phyloP scores from a whole-genome alignment of 1,140 invertebrate genomes.

The Drosophila saltans region DNA sequence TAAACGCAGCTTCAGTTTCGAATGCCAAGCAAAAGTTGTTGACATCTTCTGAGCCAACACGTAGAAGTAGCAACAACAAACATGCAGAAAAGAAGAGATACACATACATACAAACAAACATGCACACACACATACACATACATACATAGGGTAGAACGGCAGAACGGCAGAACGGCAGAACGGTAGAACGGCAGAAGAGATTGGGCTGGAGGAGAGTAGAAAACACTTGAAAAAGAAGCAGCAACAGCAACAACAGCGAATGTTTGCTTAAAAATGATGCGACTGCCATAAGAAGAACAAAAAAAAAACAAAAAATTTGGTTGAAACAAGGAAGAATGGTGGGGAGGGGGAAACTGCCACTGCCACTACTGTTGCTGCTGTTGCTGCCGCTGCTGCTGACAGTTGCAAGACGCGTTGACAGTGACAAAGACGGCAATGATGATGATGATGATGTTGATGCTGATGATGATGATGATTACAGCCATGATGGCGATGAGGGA shows the following conservation, averaged over 20 bases:
- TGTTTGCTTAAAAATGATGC: constrained; percentile 78
- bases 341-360: not conserved
- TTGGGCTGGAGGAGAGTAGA: constrained; percentile 59
- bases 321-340: not conserved
- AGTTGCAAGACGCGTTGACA: constrained; percentile 74
- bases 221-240: constrained; percentile 57
- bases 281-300: constrained; percentile 27
- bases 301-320: not conserved
- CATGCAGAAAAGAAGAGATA: not conserved
- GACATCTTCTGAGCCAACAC: constrained; percentile 78
- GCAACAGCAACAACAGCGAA: constrained; percentile 49
- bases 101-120: not conserved
- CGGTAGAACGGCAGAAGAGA: not conserved
- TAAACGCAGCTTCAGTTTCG: constrained; percentile 18
- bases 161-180: no score
- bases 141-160: not conserved
- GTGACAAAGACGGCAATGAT: constrained; percentile 75
- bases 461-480: constrained; percentile 34
- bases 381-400: constrained; percentile 55
- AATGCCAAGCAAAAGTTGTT: constrained; percentile 69
- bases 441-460: constrained; percentile 30
- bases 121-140: not conserved
- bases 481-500: constrained; percentile 13
- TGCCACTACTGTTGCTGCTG: no score
- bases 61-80: constrained; percentile 48